Base-by-base conservation (phyloP, 2,888 invertebrate species). In the Herminia tarsipennalis region DNA sequence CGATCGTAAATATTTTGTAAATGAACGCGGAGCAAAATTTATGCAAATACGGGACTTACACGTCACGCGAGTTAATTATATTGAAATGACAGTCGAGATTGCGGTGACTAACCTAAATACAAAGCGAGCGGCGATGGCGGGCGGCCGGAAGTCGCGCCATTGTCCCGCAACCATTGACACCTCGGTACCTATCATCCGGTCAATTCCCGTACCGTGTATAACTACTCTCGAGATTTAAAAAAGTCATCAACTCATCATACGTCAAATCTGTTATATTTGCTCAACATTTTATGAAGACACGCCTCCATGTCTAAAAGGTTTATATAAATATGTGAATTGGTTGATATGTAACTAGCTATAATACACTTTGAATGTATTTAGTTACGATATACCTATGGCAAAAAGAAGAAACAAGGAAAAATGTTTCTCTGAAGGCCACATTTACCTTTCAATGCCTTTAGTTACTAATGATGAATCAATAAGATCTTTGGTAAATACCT, bases 51-150 rank as follows among this genome's bases (percentile, higher is more conserved):
- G 74, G 74, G 65, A 73, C 69, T 67, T 50, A 61, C 74, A 77
- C 78, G 81, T 79, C 77, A 78, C 73, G 68, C 62, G 75, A 80
- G 83, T 82, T 88, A 88, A 87, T 88, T 87, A 83, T 78, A 86
- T 86, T 83, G 78, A 83, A 88, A 87, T 83, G 79, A 75, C 81
- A 81, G 83, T 75, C 70, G 86, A 84, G 85, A 88, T 87, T 77
- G 84, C 86, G 88, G 89, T 89, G 89, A 88, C 83, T 89, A 90
- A 89, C 90, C 89, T 85, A 89, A 87, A 90, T 89, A 88, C 89
- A 89, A 90, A 89, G 85, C 83, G 78, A 73, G 72, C 54, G 68
- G 70, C 79, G 76, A 76, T 79, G 80, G 73, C 72, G 71, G 68
- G 64, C 69, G 73, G 72, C 78, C 90, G 90, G 90, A 90, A 88